These are phyloP conservation scores for Polylopha cassiicola DNA, from an alignment of 2,888 invertebrate genomes.

Conservation along the genomic window DNA sequence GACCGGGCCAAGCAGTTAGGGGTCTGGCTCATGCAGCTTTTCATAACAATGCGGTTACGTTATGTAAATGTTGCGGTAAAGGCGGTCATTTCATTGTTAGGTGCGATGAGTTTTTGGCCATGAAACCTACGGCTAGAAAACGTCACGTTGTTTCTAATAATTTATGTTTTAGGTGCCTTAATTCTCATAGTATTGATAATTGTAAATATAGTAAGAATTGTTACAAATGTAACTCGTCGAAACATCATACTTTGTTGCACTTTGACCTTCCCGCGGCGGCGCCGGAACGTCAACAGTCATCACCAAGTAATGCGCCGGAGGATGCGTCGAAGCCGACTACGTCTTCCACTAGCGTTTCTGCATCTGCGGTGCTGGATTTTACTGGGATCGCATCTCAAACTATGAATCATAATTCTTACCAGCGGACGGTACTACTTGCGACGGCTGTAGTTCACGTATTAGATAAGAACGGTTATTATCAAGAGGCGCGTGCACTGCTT, in stretches of 20 bases:
- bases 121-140: background rate
- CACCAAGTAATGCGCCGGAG: background rate
- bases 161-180: background rate
- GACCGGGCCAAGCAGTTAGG: no score
- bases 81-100: background rate
- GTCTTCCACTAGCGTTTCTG: background rate
- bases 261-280: background rate
- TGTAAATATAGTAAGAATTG: background rate
- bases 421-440: background rate
- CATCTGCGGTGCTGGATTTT: background rate
- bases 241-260: background rate
- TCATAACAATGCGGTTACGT: background rate
- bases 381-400: background rate
- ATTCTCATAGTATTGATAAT: background rate
- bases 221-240: background rate
- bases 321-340: background rate
- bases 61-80: background rate
- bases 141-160: background rate
- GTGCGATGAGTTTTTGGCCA: background rate
- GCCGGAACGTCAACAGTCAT: background rate
- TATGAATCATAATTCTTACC: background rate
- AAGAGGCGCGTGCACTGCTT: background rate
- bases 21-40: background rate
- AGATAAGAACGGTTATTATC: background rate
- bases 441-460: background rate